phyloP scores from a whole-genome alignment of 2,113 vertebrate genomes.

The Gobio gobio region DNA sequence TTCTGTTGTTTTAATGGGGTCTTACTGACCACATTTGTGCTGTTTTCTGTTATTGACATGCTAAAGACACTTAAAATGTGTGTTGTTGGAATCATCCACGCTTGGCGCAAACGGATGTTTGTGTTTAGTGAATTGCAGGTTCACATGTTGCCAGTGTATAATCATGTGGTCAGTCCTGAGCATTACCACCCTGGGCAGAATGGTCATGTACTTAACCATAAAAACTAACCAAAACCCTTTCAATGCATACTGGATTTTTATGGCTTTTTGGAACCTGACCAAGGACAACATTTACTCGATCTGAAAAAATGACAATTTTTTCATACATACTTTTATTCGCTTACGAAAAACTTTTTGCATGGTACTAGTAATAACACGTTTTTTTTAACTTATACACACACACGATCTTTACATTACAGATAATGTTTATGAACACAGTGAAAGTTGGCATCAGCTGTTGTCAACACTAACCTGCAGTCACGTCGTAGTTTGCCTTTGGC shows the following conservation, averaged over 20 bases:
- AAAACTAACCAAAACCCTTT: neutral
- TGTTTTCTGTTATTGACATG: neutral
- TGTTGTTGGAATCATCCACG: neutral
- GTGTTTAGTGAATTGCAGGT: conserved; percentile 28
- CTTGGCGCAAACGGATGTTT: conserved; percentile 19
- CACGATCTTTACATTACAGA: neutral
- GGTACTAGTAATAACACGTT: too few species aligned
- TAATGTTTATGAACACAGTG: neutral
- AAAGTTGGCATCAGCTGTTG: neutral
- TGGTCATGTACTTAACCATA: conserved; percentile 37
- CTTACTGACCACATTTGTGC: neutral
- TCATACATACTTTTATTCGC: too few species aligned
- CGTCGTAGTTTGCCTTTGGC: conserved; percentile 80
- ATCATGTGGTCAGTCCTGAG: conserved; percentile 48
- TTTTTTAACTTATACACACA: neutral
- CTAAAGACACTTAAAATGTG: neutral
- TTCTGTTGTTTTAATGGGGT: neutral
- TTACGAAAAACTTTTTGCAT: too few species aligned
- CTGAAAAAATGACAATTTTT: neutral
- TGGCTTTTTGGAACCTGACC: neutral
- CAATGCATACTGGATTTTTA: neutral
- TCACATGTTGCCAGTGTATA: conserved; percentile 26
- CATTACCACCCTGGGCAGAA: conserved; percentile 34
- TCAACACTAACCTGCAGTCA: conserved; percentile 85
- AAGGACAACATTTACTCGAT: neutral